Percentiles rank a stretch among this genome's conserved stretches.
Evolutionary conservation across 1,140 invertebrate genomes (phyloP).

Genomic region (Trachelipus rathkii): DNA sequence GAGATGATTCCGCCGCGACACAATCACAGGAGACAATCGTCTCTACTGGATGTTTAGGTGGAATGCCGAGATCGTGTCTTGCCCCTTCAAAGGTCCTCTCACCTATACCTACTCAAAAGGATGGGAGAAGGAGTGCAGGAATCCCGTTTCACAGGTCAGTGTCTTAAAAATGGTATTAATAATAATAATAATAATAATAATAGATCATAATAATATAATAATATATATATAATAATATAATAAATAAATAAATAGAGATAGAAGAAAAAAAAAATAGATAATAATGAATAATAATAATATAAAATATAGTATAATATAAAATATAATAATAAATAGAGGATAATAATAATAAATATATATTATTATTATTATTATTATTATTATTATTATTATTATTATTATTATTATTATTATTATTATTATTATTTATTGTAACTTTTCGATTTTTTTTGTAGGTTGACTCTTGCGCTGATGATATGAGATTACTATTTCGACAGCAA

Average conservation of each 20-base stretch:
- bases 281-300: too few relatives aligned
- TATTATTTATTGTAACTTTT: neutral
- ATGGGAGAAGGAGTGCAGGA: conserved; percentile 63
- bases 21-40: conserved; percentile 80
- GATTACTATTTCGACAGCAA: conserved; percentile 78
- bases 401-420: too few relatives aligned
- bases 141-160: conserved; percentile 63
- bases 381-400: too few relatives aligned
- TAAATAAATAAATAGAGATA: neutral
- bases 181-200: neutral
- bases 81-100: conserved; percentile 60
- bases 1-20: conserved; percentile 58
- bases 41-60: conserved; percentile 82
- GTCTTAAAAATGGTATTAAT: neutral
- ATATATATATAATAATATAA: conserved; percentile 18
- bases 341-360: too few relatives aligned
- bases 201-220: neutral
- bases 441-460: conserved; percentile 56
- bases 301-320: too few relatives aligned
- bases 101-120: conserved; percentile 77
- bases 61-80: conserved; percentile 56
- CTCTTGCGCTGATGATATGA: conserved; percentile 74
- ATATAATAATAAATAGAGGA: too few relatives aligned
- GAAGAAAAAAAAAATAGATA: neutral
- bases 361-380: too few relatives aligned